These are phyloP conservation scores for Noctuana brunneofusca DNA, from an alignment of 2,888 invertebrate species.

Conservation along the genomic window DNA sequence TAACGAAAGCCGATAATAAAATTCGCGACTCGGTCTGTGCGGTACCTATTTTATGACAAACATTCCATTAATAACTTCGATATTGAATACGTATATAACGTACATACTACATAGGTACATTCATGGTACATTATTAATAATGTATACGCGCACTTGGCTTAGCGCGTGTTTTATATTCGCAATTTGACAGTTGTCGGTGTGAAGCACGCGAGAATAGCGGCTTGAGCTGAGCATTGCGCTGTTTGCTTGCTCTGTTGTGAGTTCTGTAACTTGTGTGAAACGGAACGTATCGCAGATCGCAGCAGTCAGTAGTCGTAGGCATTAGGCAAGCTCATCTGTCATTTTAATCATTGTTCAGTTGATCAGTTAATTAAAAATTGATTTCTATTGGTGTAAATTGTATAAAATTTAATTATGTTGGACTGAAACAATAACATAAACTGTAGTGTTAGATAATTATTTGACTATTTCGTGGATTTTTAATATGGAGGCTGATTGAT, in stretches of 20 bases:
- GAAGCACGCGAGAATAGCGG: constrained; percentile 57
- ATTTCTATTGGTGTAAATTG: constrained; percentile 23
- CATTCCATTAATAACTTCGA: no score
- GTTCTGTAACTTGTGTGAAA: constrained; percentile 46
- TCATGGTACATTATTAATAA: neutral
- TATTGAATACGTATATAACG: no score
- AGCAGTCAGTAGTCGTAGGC: constrained; percentile 18
- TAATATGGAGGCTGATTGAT: constrained; percentile 57
- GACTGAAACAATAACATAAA: constrained; percentile 32
- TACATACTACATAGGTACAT: neutral
- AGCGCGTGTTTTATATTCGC: constrained; percentile 53
- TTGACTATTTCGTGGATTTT: constrained; percentile 33
- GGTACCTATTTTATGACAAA: neutral
- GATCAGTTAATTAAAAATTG: constrained; percentile 20
- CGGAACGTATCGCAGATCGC: constrained; percentile 58
- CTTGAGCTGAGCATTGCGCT: constrained; percentile 39
- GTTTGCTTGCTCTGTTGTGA: constrained; percentile 37
- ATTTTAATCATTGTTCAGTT: constrained; percentile 28
- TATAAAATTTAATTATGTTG: constrained; percentile 34
- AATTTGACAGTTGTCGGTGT: constrained; percentile 68
- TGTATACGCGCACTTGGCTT: constrained; percentile 51
- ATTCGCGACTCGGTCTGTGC: no score
- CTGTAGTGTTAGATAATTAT: constrained; percentile 11
- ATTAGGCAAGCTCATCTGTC: constrained; percentile 41
- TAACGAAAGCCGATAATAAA: no score